Evolutionary conservation across 2,888 invertebrate genomes (phyloP), one percentile per base, ranked within the genome.

Genomic region (Hofmannophila pseudospretella): DNA sequence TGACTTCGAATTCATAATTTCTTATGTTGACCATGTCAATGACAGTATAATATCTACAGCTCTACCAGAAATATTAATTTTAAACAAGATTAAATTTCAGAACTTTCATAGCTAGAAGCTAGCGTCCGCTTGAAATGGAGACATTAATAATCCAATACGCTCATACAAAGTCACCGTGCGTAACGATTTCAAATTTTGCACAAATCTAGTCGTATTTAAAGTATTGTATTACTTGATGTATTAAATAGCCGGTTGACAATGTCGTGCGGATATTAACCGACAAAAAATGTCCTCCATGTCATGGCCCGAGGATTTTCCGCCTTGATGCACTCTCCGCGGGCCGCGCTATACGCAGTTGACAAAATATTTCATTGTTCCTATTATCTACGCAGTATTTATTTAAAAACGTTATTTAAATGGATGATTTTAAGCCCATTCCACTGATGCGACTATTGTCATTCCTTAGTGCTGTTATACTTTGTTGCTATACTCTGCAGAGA

Each of bases 311-410:
- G 86, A 86, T 86, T 86, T 86, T 86, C 85, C 86, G 84, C 86
- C 84, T 23, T 86, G 65, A 56, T 85, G 86, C 80, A 79, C 86
- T 81, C 80, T 70, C 68, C 78, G 72, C 71, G 69, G 67, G 61
- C 67, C 76, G 65, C 70, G 75, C 69, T 75, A n/a, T n/a, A 78
- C 79, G 76, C 86, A 86, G 86, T 86, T 86, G 86, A 86, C 86
- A 86, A 85, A 86, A 86, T 86, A 86, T 86, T 84, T 79, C 74
- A 85, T 86, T 86, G 86, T 86, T 76, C 81, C 84, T 85, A 84
- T 86, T 85, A 85, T 85, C 75, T 76, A 64, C 67, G 58, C 68
- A 69, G 84, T 86, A 86, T 86, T 86, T 86, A 85, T 86, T 86
- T 86, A 85, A 85, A 85, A 86, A 85, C 76, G 80, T 82, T 84